Percentiles rank a stretch among this genome's conserved stretches.
These are phyloP conservation scores for Thelaira solivaga DNA, from an alignment of 2,888 invertebrate species.

Conservation along the genomic window DNA sequence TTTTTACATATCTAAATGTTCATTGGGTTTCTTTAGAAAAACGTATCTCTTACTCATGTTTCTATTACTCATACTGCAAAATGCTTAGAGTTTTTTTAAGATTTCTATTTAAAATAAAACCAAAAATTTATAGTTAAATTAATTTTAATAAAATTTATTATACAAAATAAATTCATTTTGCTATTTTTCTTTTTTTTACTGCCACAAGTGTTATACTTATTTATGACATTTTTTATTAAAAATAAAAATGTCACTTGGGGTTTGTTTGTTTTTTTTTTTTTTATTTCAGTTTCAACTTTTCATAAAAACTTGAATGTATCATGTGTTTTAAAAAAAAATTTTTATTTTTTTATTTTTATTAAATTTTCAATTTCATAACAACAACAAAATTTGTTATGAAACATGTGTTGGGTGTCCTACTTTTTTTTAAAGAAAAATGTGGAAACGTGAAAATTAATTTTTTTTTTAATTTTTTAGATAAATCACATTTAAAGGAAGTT, in stretches of 20 bases:
- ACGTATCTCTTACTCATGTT: background rate
- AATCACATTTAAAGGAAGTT: background rate
- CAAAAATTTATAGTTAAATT: slow-evolving; percentile 16
- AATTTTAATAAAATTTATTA: slow-evolving; percentile 34
- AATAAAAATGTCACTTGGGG: slow-evolving; percentile 16
- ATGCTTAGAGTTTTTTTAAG: background rate
- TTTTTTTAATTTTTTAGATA: background rate
- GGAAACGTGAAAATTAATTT: background rate
- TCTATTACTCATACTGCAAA: slow-evolving; percentile 18
- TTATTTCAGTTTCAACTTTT: background rate
- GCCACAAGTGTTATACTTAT: slow-evolving; percentile 19
- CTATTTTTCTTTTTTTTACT: background rate
- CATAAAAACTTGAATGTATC: too few relatives aligned
- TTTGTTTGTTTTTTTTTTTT: too few relatives aligned
- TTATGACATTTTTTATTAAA: slow-evolving; percentile 24
- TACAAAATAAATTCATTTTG: background rate
- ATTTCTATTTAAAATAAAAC: slow-evolving; percentile 1
- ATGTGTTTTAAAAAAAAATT: background rate
- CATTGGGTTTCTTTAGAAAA: background rate
- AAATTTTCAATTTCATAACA: background rate
- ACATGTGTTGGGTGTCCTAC: slow-evolving; percentile 32
- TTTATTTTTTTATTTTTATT: too few relatives aligned
- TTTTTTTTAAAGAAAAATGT: too few relatives aligned
- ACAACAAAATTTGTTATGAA: too few relatives aligned
- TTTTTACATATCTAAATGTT: background rate